Percentiles rank a stretch among this genome's conserved stretches.
phyloP scores from a whole-genome alignment of 2,797 vertebrate genomes.

The Acipenser oxyrinchus region DNA sequence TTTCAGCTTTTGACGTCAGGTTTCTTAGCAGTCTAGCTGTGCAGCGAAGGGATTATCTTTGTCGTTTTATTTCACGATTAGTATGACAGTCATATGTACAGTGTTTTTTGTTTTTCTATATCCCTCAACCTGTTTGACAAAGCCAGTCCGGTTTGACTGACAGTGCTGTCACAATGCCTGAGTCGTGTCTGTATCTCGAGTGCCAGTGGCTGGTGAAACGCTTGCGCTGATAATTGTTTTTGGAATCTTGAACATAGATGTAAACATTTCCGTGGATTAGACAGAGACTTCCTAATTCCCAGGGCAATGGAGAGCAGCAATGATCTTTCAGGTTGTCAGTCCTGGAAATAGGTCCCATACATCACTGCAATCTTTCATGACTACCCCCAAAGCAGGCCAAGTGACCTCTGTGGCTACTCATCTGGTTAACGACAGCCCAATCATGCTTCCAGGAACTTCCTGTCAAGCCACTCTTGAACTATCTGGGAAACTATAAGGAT shows the following conservation, averaged over 20 bases:
- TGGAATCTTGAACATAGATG: no score
- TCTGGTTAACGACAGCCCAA: background rate
- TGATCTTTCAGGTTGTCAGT: background rate
- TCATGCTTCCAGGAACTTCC: background rate
- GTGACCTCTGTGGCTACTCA: background rate
- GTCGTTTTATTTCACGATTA: background rate
- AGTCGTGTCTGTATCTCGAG: no score
- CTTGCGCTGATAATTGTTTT: no score
- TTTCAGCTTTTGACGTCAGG: background rate
- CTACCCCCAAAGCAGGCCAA: no score
- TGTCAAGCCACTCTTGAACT: constrained; percentile 4
- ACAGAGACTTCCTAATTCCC: no score
- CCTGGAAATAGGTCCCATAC: background rate
- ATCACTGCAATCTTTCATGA: no score
- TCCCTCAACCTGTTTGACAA: background rate
- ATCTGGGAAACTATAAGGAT: background rate
- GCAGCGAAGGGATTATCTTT: background rate
- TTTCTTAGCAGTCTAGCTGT: no score
- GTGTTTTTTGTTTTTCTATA: background rate
- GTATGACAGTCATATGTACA: background rate
- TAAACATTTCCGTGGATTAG: no score
- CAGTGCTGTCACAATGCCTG: constrained; percentile 3
- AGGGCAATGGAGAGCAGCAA: background rate
- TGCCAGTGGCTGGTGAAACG: no score
- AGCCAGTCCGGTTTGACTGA: constrained; percentile 7